Conservation (phyloP, 1,140 invertebrate species). For the Babylonia areolata region DNA sequence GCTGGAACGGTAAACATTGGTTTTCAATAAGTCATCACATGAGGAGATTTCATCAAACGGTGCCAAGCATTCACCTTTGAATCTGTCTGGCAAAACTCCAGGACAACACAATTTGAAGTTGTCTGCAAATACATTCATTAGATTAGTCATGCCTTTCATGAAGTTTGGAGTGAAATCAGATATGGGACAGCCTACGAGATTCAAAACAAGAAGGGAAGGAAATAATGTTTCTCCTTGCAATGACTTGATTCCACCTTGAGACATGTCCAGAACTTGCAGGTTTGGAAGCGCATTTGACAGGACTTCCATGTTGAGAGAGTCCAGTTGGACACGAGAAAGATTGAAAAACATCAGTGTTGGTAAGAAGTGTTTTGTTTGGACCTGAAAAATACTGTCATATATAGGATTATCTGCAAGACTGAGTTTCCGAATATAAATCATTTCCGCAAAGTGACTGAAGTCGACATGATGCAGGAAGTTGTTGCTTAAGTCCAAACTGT, state of each 20-base stretch:
- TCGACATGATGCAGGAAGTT: too few relatives aligned
- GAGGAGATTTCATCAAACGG: conserved; percentile 55
- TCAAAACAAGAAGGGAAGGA: neutral
- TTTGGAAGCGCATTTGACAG: too few relatives aligned
- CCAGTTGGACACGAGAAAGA: too few relatives aligned
- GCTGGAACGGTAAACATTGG: conserved; percentile 36
- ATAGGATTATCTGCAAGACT: conserved; percentile 3
- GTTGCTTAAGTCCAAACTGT: neutral
- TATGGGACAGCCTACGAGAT: conserved; percentile 32
- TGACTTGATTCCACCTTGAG: conserved; percentile 5
- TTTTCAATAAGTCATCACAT: conserved; percentile 51
- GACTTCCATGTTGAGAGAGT: too few relatives aligned
- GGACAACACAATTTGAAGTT: conserved; percentile 54
- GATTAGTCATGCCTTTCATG: conserved; percentile 16
- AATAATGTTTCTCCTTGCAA: conserved; percentile 20
- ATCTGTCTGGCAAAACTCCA: neutral
- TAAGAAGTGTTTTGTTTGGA: too few relatives aligned
- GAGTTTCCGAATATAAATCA: neutral
- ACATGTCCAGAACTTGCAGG: neutral
- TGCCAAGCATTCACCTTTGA: conserved; percentile 40
- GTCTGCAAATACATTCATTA: conserved; percentile 38
- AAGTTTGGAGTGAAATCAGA: conserved; percentile 35
- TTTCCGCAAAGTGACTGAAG: neutral
- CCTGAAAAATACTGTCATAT: neutral
- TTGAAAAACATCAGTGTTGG: too few relatives aligned